Conservation (phyloP, 2,797 vertebrate genomes). For the Anguilla megastoma region DNA sequence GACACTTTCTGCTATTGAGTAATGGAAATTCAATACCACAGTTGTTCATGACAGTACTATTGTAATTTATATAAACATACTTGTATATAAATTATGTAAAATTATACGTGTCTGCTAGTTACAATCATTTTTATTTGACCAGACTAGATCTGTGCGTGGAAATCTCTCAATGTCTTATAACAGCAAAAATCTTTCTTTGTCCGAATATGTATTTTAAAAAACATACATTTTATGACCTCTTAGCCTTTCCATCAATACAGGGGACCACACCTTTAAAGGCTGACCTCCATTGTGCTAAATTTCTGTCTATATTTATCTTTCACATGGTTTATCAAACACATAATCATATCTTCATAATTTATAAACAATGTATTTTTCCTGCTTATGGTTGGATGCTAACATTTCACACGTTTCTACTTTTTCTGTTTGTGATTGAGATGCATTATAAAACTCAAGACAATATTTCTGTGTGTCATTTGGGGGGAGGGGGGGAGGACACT, state of each 20-base stretch:
- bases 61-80: background rate
- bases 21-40: background rate
- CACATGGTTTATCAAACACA: background rate
- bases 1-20: background rate
- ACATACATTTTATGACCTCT: background rate
- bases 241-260: background rate
- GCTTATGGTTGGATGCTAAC: background rate
- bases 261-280: background rate
- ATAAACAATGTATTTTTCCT: background rate
- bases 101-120: background rate
- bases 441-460: background rate
- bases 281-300: background rate
- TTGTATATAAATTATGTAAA: background rate
- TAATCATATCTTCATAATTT: background rate
- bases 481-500: background rate
- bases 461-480: background rate
- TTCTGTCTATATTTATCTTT: background rate
- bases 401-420: background rate
- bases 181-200: background rate
- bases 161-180: background rate
- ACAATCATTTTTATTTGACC: background rate
- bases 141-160: background rate
- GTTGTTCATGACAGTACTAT: background rate
- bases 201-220: background rate
- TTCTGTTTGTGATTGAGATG: background rate